These are phyloP conservation scores for Uropsilus gracilis DNA, from an alignment of 2,113 vertebrate genomes.

Conservation along the genomic window DNA sequence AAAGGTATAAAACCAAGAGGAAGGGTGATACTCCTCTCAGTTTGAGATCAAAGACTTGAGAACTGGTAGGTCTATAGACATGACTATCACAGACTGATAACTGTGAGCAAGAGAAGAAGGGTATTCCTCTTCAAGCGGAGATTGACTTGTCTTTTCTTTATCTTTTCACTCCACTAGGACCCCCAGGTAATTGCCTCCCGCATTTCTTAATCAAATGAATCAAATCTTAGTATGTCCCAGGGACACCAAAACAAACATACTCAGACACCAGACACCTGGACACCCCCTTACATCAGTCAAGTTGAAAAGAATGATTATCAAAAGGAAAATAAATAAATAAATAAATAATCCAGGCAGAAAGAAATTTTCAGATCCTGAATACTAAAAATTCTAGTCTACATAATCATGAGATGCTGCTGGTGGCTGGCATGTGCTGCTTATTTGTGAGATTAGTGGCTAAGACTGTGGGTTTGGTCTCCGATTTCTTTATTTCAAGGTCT, in stretches of 20 bases:
- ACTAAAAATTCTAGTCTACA: not conserved
- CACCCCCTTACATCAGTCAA: not conserved
- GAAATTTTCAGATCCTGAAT: not conserved
- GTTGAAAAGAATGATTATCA: not conserved
- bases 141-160: not conserved
- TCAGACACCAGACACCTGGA: not conserved
- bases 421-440: fast-evolving
- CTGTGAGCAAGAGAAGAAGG: not conserved
- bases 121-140: not conserved
- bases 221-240: not conserved
- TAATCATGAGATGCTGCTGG: not conserved
- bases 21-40: not conserved
- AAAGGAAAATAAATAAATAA: not conserved
- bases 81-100: not conserved
- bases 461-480: not conserved
- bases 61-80: not conserved
- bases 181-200: not conserved
- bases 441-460: not conserved
- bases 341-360: not conserved
- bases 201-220: not conserved
- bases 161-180: not conserved
- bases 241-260: not conserved
- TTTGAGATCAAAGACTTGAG: not conserved
- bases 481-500: not conserved
- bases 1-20: not conserved